Conservation (phyloP, 2,888 invertebrate genomes). For the Bugula neritina region DNA sequence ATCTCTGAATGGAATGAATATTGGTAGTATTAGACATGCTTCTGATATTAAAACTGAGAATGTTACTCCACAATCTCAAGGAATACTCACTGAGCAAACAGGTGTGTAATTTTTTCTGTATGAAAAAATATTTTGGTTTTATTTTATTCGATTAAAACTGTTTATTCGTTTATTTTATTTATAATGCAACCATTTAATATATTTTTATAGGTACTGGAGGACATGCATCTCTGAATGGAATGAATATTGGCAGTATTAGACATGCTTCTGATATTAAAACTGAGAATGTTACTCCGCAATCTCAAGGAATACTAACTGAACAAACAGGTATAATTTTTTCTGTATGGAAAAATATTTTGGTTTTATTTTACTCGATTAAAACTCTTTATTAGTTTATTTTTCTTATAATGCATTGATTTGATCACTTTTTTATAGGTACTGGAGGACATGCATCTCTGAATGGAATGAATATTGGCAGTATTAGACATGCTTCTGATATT, state of each 20-base stretch:
- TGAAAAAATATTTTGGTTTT: too few species aligned
- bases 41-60: not conserved
- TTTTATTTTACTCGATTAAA: too few species aligned
- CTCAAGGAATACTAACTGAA: not conserved
- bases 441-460: conserved; percentile 1
- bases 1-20: conserved; percentile 18
- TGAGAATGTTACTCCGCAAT: not conserved
- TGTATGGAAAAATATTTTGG: too few species aligned
- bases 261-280: not conserved
- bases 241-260: not conserved
- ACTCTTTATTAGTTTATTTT: too few species aligned
- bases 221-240: conserved; percentile 12
- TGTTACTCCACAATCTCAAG: not conserved
- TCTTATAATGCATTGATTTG: too few species aligned
- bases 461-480: conserved; percentile 19
- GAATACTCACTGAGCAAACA: not conserved
- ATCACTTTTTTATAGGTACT: too few species aligned
- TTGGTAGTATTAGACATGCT: conserved; percentile 1
- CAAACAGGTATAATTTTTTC: conserved; percentile 3
- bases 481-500: not conserved
- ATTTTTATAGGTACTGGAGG: conserved; percentile 35
- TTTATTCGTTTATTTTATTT: not conserved
- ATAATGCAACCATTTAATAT: too few species aligned
- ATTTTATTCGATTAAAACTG: too few species aligned
- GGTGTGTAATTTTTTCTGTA: too few species aligned